Evolutionary conservation across 2,797 vertebrate genomes (phyloP).

Genomic region (Cyclura pinguis): DNA sequence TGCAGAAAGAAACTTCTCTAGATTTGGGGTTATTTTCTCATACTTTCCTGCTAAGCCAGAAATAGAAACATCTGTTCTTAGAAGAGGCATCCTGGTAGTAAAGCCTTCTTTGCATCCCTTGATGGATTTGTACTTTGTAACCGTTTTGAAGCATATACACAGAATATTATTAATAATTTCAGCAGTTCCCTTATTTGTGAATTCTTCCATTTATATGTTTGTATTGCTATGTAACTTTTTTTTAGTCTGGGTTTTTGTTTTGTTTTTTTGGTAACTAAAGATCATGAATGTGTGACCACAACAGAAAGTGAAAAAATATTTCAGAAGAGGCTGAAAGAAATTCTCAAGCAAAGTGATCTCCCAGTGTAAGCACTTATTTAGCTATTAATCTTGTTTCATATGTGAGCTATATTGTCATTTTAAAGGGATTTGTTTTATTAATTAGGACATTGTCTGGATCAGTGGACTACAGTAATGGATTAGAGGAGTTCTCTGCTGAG

Average conservation of each 20-base stretch:
- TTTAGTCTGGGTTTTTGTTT: constrained; percentile 2
- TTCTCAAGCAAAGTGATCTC: constrained; percentile 92
- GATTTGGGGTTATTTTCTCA: not conserved
- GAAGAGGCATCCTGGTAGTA: not conserved
- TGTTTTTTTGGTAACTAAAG: constrained; percentile 83
- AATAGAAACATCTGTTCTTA: not conserved
- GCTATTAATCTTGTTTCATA: constrained; percentile 42
- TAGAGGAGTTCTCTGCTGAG: constrained; percentile 85
- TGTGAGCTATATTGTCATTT: constrained; percentile 58
- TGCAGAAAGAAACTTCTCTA: not conserved
- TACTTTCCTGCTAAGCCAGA: not conserved
- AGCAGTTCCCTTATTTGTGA: not conserved
- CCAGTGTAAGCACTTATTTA: constrained; percentile 88
- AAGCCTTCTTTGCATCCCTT: not conserved
- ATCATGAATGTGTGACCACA: constrained; percentile 84
- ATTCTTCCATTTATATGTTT: constrained; percentile 44
- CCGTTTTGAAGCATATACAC: not conserved
- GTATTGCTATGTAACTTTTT: constrained; percentile 56
- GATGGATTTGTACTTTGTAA: not conserved
- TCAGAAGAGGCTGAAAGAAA: constrained; percentile 93
- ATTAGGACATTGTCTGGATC: constrained; percentile 87
- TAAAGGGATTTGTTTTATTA: constrained; percentile 71
- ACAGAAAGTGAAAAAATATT: constrained; percentile 93
- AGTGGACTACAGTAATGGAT: constrained; percentile 81
- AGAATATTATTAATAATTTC: not conserved